Evolutionary conservation across 2,797 vertebrate species (phyloP).

Genomic region (Distichodus sexfasciatus): DNA sequence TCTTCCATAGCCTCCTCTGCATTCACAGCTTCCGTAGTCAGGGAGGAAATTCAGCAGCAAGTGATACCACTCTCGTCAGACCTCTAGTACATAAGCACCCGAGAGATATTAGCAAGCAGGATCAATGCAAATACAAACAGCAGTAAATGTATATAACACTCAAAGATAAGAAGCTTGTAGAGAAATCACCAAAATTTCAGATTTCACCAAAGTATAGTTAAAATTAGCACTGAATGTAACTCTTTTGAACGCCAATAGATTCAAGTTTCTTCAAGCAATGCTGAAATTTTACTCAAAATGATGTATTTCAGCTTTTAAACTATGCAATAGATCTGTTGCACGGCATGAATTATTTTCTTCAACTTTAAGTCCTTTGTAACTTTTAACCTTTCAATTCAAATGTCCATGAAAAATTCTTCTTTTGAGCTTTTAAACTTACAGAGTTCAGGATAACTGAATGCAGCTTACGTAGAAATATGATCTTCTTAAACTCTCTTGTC

Average conservation of each 20-base stretch:
- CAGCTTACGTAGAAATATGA: not conserved
- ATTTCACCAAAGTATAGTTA: not conserved
- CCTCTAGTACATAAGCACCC: not conserved
- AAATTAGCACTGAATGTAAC: not conserved
- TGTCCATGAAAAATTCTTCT: not conserved
- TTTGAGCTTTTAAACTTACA: not conserved
- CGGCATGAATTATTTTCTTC: not conserved
- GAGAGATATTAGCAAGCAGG: not conserved
- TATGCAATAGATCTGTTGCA: not conserved
- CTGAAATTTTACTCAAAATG: not conserved
- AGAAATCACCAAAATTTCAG: not conserved
- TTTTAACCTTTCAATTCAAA: not conserved
- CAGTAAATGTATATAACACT: no score
- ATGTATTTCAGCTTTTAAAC: not conserved
- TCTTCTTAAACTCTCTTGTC: not conserved
- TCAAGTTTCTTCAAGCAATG: not conserved
- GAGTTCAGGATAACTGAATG: not conserved
- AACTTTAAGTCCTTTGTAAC: not conserved
- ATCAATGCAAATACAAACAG: not conserved
- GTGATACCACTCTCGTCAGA: slow-evolving; percentile 1
- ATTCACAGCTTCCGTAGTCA: not conserved
- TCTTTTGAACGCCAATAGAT: not conserved
- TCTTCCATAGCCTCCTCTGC: not conserved
- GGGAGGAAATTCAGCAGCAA: not conserved
- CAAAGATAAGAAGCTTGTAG: no score